Evolutionary conservation across 2,888 invertebrate species (phyloP).

Genomic region (Mesochorus sp.): DNA sequence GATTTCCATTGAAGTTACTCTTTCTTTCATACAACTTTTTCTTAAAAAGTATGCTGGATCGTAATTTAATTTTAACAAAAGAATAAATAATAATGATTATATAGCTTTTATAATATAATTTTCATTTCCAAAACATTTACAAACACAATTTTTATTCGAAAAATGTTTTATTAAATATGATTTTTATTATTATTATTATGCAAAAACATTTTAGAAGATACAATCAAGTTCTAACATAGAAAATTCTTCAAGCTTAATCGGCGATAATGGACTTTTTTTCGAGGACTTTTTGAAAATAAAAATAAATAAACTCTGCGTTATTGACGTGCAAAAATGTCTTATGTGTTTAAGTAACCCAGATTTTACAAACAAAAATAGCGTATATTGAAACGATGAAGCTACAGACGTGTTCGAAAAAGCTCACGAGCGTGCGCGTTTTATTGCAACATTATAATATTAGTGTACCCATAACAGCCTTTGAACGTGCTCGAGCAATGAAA

Average conservation of each 20-base stretch:
- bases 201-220: too few species aligned
- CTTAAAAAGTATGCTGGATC: too few species aligned
- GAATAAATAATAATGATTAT: too few species aligned
- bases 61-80: too few species aligned
- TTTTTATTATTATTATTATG: too few species aligned
- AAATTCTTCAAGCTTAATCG: neutral
- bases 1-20: too few species aligned
- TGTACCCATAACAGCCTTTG: constrained; percentile 3
- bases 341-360: constrained; percentile 77
- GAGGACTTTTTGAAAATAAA: neutral
- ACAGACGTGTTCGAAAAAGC: constrained; percentile 15
- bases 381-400: constrained; percentile 49
- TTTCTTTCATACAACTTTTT: too few species aligned
- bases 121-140: too few species aligned
- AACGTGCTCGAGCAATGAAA: neutral
- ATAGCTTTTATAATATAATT: too few species aligned
- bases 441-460: constrained; percentile 47
- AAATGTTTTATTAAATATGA: too few species aligned
- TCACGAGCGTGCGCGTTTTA: constrained; percentile 39
- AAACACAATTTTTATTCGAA: too few species aligned
- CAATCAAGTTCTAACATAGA: too few species aligned
- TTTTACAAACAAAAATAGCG: constrained; percentile 77
- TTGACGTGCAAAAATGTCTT: constrained; percentile 32
- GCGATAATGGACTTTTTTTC: neutral
- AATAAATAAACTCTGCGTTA: neutral